A percentile compares a stretch with the other conserved stretches of the same genome.
These are phyloP conservation scores for Calephelis nemesis DNA, from an alignment of 1,140 invertebrate genomes.

Conservation along the genomic window DNA sequence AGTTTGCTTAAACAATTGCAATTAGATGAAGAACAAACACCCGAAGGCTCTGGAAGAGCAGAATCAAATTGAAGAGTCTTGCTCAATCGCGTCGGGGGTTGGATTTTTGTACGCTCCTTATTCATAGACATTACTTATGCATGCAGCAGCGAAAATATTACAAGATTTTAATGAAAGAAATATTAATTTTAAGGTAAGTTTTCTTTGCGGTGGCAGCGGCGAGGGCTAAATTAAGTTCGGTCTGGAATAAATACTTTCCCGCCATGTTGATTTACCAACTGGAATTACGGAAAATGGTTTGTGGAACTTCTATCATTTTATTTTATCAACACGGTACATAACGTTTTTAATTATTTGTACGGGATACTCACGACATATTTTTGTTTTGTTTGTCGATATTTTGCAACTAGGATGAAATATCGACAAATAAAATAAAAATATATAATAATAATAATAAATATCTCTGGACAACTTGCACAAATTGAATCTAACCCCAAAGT, in stretches of 20 bases:
- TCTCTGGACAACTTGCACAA: no score
- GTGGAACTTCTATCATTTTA: slow-evolving; percentile 5
- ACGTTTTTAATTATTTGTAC: no score
- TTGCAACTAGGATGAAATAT: no score
- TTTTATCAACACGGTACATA: no score
- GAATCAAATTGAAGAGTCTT: slow-evolving; percentile 48
- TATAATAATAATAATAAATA: no score
- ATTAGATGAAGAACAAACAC: slow-evolving; percentile 46
- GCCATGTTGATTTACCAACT: slow-evolving; percentile 22
- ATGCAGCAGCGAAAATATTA: slow-evolving; percentile 80
- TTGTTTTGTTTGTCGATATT: no score
- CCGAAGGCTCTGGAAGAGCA: slow-evolving; percentile 21
- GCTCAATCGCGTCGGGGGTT: slow-evolving; percentile 31
- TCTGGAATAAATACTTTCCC: slow-evolving; percentile 47
- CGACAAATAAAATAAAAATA: no score
- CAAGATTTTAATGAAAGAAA: slow-evolving; percentile 81
- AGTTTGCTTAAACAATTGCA: slow-evolving; percentile 47
- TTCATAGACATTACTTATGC: slow-evolving; percentile 80
- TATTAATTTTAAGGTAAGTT: slow-evolving; percentile 79
- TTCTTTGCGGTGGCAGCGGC: slow-evolving; percentile 61
- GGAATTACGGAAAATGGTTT: slow-evolving; percentile 10
- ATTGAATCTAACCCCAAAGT: no score
- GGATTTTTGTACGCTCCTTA: slow-evolving; percentile 72
- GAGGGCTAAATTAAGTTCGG: slow-evolving; percentile 62
- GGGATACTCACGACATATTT: no score